Evolutionary conservation across 2,113 vertebrate species (phyloP), one percentile per base, ranked within the genome.

Genomic region (Riparia riparia): DNA sequence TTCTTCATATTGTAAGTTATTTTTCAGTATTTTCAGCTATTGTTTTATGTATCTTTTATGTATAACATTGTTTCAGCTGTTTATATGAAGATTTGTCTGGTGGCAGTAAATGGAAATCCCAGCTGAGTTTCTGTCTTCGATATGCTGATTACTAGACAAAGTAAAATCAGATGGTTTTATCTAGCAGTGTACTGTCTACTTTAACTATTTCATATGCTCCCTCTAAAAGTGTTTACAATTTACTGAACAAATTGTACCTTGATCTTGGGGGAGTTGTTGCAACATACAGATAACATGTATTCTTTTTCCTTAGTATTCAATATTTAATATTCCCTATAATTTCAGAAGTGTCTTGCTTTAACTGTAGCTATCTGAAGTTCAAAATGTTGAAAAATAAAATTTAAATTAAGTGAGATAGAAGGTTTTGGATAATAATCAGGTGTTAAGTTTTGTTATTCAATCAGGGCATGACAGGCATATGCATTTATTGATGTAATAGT

Each of bases 401-500:
- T 90, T 81, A 71, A 47, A 83, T 78, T 44, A 47, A 45, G 28
- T 73, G 60, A 57, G 32, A 68, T 7, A 51, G 47, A 63, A 45
- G 15, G 50, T 32, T 94, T 90, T 77, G 76, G 68, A 65, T 37
- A 84, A 50, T 88, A 37, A 34, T 86, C 24, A 88, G 54, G 37
- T 65, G 63, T 83, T 86, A 64, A 41, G 17, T 94, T 93, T 86
- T 3, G 2, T 81, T 90, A 74, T 92, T 94, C 85, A 84, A 79
- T 94, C 64, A 68, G 51, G 44, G 21, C 42, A 74, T 78, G 64
- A 44, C 51, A 84, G 41, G n/a, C 37, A 29, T 68, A 78, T 81
- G 64, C 79, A 91, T 96, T 95, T 96, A 94, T 90, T 95, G 88
- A 95, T 88, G 92, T 87, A 93, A 86, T 90, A 84, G n/a, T 74